A percentile compares a stretch with the other conserved stretches of the same genome.
These are phyloP conservation scores for Ceyx melanurus DNA, from an alignment of 2,113 vertebrate species.

Conservation along the genomic window DNA sequence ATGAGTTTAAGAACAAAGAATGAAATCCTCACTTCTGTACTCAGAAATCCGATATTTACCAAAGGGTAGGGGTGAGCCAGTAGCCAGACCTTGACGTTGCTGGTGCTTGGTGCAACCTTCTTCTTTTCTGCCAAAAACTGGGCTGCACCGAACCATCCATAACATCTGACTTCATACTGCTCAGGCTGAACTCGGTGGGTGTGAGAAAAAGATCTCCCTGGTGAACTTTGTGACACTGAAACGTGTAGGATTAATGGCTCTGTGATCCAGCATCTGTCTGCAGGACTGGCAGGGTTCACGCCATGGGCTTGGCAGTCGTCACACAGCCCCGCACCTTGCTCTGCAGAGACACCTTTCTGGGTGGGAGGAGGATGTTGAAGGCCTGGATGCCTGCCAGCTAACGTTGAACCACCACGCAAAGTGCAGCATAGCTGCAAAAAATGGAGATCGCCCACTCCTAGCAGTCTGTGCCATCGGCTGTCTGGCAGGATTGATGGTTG, in stretches of 20 bases:
- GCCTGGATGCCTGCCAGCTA: conserved; percentile 34
- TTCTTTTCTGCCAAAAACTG: neutral
- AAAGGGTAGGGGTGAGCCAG: neutral
- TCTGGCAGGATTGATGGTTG: conserved; percentile 67
- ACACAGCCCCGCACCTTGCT: conserved; percentile 23
- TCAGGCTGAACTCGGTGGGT: neutral
- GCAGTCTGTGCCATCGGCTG: conserved; percentile 58
- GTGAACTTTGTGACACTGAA: neutral
- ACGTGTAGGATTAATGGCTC: conserved; percentile 3
- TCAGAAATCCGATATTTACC: conserved; percentile 51
- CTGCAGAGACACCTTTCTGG: conserved; percentile 55
- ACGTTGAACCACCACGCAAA: neutral
- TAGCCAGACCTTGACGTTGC: neutral
- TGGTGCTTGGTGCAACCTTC: neutral
- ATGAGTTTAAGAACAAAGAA: conserved; percentile 72
- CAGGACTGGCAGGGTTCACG: conserved; percentile 13
- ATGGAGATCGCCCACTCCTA: conserved; percentile 46
- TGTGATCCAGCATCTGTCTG: neutral
- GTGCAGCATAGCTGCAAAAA: conserved; percentile 23
- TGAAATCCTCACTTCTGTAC: conserved; percentile 51
- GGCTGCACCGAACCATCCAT: neutral
- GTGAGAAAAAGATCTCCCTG: neutral
- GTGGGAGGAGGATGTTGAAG: conserved; percentile 43
- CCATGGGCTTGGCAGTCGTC: conserved; percentile 12
- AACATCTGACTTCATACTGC: neutral